Evolutionary conservation across 92 coral and sea anemone genomes (phyloP).

Genomic region (Epizoanthus rinbou): DNA sequence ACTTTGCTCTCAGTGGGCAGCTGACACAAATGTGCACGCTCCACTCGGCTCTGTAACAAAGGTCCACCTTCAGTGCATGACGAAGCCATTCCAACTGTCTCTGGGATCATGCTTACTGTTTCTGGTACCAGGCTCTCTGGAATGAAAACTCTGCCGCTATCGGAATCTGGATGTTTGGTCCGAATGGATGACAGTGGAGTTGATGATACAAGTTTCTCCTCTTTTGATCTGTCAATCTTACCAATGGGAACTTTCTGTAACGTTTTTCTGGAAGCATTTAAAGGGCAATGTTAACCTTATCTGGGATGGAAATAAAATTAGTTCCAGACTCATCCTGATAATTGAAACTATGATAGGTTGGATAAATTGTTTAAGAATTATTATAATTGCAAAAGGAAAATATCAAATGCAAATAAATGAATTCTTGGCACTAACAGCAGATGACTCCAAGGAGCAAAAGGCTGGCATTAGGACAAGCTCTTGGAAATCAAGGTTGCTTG

Average conservation of each 20-base stretch:
- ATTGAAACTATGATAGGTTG: too few relatives aligned
- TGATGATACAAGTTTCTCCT: background rate
- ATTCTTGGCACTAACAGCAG: too few relatives aligned
- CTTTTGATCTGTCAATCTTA: background rate
- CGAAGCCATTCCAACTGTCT: background rate
- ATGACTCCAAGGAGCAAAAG: too few relatives aligned
- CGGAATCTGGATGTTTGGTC: background rate
- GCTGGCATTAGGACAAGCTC: too few relatives aligned
- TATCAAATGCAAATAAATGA: too few relatives aligned
- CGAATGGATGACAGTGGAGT: background rate
- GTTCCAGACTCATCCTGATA: too few relatives aligned
- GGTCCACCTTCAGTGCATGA: background rate
- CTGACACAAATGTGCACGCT: background rate
- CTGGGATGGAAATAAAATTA: too few relatives aligned
- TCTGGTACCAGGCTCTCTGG: slow-evolving; percentile 5
- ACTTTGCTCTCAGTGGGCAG: background rate
- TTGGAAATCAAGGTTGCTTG: too few relatives aligned
- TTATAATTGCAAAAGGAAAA: too few relatives aligned
- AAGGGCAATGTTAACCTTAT: too few relatives aligned
- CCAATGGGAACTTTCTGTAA: background rate
- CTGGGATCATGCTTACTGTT: slow-evolving; percentile 7
- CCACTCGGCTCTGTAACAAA: background rate
- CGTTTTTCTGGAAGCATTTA: background rate
- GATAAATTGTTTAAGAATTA: too few relatives aligned
- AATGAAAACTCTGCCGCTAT: background rate